Evolutionary conservation across 1,140 invertebrate genomes (phyloP).

Genomic region (Maniola jurtina): DNA sequence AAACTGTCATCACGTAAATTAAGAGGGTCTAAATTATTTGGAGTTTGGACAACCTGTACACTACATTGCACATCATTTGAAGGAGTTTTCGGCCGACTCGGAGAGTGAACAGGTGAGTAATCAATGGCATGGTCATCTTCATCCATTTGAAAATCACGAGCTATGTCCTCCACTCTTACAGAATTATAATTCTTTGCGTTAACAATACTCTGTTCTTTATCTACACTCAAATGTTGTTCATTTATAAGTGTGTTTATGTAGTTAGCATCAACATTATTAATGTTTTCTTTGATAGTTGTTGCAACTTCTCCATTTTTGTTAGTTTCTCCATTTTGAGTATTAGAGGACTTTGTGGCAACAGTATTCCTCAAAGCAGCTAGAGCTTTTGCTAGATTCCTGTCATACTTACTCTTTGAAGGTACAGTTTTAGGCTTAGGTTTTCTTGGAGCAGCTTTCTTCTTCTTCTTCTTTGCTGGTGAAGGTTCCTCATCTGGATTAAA

Average conservation of each 20-base stretch:
- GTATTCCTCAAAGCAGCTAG: constrained; percentile 54
- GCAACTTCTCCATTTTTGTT: constrained; percentile 16
- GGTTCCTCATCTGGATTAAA: constrained; percentile 70
- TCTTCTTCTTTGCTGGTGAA: constrained; percentile 60
- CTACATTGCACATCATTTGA: constrained; percentile 11
- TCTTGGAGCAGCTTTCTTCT: constrained; percentile 45
- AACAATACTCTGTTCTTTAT: constrained; percentile 13
- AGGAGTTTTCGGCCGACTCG: constrained; percentile 31
- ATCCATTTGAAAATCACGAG: constrained; percentile 51
- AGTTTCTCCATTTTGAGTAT: not conserved
- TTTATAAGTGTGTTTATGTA: not conserved
- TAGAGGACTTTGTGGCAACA: constrained; percentile 30
- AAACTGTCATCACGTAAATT: constrained; percentile 65
- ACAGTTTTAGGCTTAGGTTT: constrained; percentile 49
- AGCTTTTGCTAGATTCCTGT: constrained; percentile 60
- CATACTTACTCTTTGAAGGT: constrained; percentile 57
- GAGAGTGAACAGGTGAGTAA: constrained; percentile 65
- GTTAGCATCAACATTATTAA: not conserved
- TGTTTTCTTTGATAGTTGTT: constrained; percentile 13
- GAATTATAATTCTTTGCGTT: constrained; percentile 48
- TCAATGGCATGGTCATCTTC: constrained; percentile 45
- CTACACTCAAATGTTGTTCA: not conserved
- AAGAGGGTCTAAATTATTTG: constrained; percentile 43
- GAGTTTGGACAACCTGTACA: not conserved
- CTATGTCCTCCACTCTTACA: constrained; percentile 61